Percentiles rank a stretch among this genome's conserved stretches.
Evolutionary conservation across 2,888 invertebrate species (phyloP).

Genomic region (Philaethria dido): DNA sequence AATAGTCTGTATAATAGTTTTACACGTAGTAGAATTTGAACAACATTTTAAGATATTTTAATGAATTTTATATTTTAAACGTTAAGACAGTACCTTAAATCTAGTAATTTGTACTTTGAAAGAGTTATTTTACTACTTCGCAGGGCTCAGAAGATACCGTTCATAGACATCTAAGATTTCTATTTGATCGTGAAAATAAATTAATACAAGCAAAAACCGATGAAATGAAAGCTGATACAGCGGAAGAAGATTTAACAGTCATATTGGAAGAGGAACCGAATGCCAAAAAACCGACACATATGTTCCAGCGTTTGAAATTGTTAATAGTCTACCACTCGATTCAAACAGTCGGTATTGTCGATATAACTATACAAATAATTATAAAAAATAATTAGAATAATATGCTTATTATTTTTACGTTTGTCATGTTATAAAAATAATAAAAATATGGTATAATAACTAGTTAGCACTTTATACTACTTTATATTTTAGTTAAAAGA

Average conservation of each 20-base stretch:
- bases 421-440: too few species aligned
- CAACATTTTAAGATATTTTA: too few species aligned
- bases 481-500: too few species aligned
- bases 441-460: too few species aligned
- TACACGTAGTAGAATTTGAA: too few species aligned
- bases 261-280: conserved; percentile 49
- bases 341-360: conserved; percentile 59
- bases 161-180: conserved; percentile 68
- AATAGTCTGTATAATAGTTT: too few species aligned
- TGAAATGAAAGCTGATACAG: conserved; percentile 49
- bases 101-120: too few species aligned
- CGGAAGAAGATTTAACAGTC: conserved; percentile 49
- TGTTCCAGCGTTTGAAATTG: conserved; percentile 69
- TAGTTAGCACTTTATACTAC: too few species aligned
- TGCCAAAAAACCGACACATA: conserved; percentile 53
- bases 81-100: too few species aligned
- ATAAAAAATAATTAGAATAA: background rate
- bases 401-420: background rate
- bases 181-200: conserved; percentile 61
- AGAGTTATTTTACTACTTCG: background rate
- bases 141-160: conserved; percentile 79
- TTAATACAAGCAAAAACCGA: conserved; percentile 59
- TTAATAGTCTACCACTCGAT: conserved; percentile 76
- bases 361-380: background rate
- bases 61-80: too few species aligned